Percentiles rank a stretch among this genome's conserved stretches.
phyloP scores from a whole-genome alignment of 1,140 invertebrate genomes.

The Listronotus oregonensis region DNA sequence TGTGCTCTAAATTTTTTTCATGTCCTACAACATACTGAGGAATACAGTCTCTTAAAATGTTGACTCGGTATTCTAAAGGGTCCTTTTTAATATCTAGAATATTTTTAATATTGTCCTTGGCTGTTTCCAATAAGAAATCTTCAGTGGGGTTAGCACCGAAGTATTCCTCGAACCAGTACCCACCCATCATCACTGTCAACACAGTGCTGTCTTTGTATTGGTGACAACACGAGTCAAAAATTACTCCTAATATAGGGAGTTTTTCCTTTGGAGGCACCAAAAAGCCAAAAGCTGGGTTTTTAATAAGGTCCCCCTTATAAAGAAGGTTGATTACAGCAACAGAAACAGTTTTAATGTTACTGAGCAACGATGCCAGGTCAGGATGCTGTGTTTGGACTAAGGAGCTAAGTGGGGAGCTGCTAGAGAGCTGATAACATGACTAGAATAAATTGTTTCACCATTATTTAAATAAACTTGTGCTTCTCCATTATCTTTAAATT shows the following conservation, averaged over 20 bases:
- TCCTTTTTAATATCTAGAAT: slow-evolving; percentile 75
- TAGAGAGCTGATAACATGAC: slow-evolving; percentile 72
- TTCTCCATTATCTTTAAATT: slow-evolving; percentile 44
- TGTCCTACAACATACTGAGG: slow-evolving; percentile 93
- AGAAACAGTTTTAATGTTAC: slow-evolving; percentile 72
- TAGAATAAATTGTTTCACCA: slow-evolving; percentile 55
- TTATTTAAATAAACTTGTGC: slow-evolving; percentile 43
- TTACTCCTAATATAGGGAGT: slow-evolving; percentile 83
- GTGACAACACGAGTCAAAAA: slow-evolving; percentile 88
- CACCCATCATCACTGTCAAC: slow-evolving; percentile 92
- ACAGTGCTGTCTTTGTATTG: slow-evolving; percentile 66
- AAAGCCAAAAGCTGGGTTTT: slow-evolving; percentile 83
- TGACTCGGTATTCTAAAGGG: slow-evolving; percentile 70
- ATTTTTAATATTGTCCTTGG: slow-evolving; percentile 67
- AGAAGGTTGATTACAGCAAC: slow-evolving; percentile 84
- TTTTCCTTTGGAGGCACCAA: slow-evolving; percentile 85
- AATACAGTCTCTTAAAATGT: slow-evolving; percentile 82
- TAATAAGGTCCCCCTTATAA: slow-evolving; percentile 65
- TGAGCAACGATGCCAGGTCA: slow-evolving; percentile 64
- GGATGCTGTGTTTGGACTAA: slow-evolving; percentile 70
- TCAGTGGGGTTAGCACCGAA: slow-evolving; percentile 70
- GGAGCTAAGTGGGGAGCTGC: slow-evolving; percentile 66
- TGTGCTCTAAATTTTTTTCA: slow-evolving; percentile 68
- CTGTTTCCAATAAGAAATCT: slow-evolving; percentile 68
- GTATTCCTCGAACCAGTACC: slow-evolving; percentile 82